Base-by-base conservation (phyloP, 2,888 invertebrate genomes). In the Eristalis intricaria region DNA sequence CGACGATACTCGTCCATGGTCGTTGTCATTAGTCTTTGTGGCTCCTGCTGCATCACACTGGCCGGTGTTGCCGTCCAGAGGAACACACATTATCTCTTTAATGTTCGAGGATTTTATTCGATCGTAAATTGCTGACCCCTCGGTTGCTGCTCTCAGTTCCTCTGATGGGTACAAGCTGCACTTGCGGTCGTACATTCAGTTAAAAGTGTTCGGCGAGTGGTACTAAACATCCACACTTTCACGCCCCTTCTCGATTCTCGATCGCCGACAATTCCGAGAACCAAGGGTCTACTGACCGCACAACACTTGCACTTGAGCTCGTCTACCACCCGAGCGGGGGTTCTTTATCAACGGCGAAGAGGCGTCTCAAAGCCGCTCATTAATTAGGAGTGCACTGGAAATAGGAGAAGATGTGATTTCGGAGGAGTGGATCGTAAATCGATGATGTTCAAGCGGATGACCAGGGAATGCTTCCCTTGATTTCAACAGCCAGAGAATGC, bases 241-340 rank as follows among this genome's bases (percentile, higher is more conserved):
- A 75, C 64, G 76, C 80, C 75, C 50, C 56, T 40, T 81, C 26
- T 69, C 63, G 56, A 69, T 19, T 50, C 50, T 32, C 19, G 50
- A 50, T 50, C 50, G 60, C 38, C 61, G 35, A 19, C 43, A 58
- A n/a, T 23, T 22, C 70, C 56, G 32, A 11, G 22, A 35, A 56
- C 35, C 10, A n/a, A 4, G n/a, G 19, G 50, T 19, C 19, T 8
- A 50, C 50, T 50, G 50, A 50, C 50, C 50, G 50, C 50, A 50
- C 8, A 50, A 50, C 50, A 50, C 50, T 50, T 50, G 19, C 50
- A 50, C 19, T 19, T 50, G 50, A 19, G 19, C 8, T n/a, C 50
- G 50, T 7, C 43, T n/a, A 4, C n/a, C 43, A 43, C 43, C 43
- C 43, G 43, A n/a, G 43, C n/a, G 43, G 50, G 50, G 50, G 19